phyloP scores from a whole-genome alignment of 2,113 vertebrate genomes.

The Corythaixoides concolor region DNA sequence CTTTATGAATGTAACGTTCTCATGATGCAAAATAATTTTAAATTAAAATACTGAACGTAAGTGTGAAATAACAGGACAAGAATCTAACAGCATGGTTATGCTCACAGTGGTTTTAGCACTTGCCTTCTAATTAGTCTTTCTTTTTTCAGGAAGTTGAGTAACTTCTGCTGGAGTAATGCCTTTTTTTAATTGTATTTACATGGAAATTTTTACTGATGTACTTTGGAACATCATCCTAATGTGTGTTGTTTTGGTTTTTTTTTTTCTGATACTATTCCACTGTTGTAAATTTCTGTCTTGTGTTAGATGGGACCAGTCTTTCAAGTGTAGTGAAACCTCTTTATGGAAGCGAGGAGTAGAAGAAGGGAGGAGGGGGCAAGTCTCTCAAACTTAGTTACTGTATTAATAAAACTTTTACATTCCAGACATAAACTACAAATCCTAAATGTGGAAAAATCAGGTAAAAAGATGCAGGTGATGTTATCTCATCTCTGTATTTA shows the following conservation, averaged over 20 bases:
- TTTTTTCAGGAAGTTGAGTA: background rate
- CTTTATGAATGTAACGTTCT: background rate
- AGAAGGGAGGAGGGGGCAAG: rapidly evolving
- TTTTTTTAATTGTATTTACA: background rate
- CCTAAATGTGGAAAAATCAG: background rate
- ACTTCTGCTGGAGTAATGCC: background rate
- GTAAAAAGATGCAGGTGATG: background rate
- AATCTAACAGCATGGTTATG: background rate
- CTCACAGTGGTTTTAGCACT: background rate
- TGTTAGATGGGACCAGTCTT: background rate
- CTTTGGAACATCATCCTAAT: background rate
- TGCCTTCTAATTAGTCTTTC: background rate
- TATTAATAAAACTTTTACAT: background rate
- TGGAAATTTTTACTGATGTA: background rate
- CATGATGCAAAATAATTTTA: background rate
- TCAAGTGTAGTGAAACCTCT: background rate
- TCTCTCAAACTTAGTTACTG: background rate
- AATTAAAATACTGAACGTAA: background rate
- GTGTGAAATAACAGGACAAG: background rate
- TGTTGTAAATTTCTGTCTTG: background rate
- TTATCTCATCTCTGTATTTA: background rate
- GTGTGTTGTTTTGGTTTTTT: background rate
- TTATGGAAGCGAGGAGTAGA: background rate
- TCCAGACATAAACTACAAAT: background rate
- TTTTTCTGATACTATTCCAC: background rate